Percentiles rank a stretch among this genome's conserved stretches.
phyloP scores from a whole-genome alignment of 2,797 vertebrate genomes.

The Acrossocheilus wenchowensis region DNA sequence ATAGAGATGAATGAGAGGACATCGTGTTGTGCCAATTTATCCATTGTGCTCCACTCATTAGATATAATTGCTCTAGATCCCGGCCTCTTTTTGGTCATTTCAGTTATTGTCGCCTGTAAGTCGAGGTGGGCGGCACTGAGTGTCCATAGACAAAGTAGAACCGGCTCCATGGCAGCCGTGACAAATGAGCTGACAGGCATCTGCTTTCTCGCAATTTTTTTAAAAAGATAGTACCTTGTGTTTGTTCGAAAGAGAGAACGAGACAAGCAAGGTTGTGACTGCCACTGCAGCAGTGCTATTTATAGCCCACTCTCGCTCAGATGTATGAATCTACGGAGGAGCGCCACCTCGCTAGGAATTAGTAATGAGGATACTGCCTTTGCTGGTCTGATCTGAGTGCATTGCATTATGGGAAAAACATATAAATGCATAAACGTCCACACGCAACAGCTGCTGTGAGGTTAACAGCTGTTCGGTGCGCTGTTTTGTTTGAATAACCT shows the following conservation, averaged over 20 bases:
- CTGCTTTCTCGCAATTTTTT: slow-evolving; percentile 71
- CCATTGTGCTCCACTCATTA: slow-evolving; percentile 11
- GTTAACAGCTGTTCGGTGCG: slow-evolving; percentile 21
- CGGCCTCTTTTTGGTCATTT: not conserved
- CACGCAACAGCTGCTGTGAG: slow-evolving; percentile 4
- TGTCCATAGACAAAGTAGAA: slow-evolving; percentile 20
- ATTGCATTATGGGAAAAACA: slow-evolving; percentile 12
- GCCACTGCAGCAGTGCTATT: slow-evolving; percentile 73
- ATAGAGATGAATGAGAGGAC: not conserved
- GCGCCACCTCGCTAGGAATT: slow-evolving; percentile 51
- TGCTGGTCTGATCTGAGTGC: slow-evolving; percentile 30
- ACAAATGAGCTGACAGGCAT: slow-evolving; percentile 66
- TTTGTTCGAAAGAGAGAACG: slow-evolving; percentile 55
- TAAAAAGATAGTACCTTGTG: slow-evolving; percentile 55
- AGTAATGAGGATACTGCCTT: slow-evolving; percentile 30
- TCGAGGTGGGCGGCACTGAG: not conserved
- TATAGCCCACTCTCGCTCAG: slow-evolving; percentile 70
- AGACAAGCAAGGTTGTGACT: slow-evolving; percentile 66
- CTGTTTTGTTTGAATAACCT: slow-evolving; percentile 50
- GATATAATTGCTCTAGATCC: slow-evolving; percentile 25
- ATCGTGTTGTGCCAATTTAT: not conserved
- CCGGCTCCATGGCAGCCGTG: slow-evolving; percentile 44
- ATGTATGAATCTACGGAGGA: slow-evolving; percentile 63
- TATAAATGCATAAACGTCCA: not conserved
- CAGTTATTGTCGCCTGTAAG: slow-evolving; percentile 25